These are phyloP conservation scores for Manis crassicaudata DNA, from an alignment of 2,797 vertebrate genomes.

Conservation along the genomic window DNA sequence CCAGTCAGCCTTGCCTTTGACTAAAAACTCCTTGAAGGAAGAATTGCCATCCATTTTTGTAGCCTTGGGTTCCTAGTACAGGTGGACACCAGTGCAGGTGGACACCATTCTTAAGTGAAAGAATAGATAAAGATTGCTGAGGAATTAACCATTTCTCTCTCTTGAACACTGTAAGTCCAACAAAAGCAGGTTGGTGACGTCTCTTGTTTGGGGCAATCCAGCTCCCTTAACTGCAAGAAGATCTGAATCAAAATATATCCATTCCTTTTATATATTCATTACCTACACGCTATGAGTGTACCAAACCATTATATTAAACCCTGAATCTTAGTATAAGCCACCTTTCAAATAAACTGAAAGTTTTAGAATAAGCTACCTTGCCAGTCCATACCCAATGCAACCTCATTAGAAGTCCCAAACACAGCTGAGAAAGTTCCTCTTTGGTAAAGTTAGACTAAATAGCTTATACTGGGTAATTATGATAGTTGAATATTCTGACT, in stretches of 20 bases:
- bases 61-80: background rate
- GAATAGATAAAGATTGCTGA: background rate
- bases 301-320: background rate
- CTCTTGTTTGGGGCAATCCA: background rate
- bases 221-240: background rate
- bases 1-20: background rate
- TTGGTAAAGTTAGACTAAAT: constrained; percentile 42
- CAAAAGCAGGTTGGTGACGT: background rate
- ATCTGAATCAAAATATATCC: constrained; percentile 31
- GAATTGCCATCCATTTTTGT: constrained; percentile 12
- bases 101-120: background rate
- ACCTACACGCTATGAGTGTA: background rate
- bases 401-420: constrained; percentile 31
- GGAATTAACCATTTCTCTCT: background rate
- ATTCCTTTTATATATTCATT: background rate
- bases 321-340: background rate
- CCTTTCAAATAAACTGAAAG: constrained; percentile 17
- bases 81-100: background rate
- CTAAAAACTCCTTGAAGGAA: constrained; percentile 32
- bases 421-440: constrained; percentile 11
- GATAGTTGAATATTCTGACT: constrained; percentile 48
- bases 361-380: background rate
- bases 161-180: background rate
- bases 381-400: background rate
- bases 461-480: constrained; percentile 16